A percentile compares a stretch with the other conserved stretches of the same genome.
These are phyloP conservation scores for Brachionus angularis DNA, from an alignment of 1,140 invertebrate species.

Conservation along the genomic window DNA sequence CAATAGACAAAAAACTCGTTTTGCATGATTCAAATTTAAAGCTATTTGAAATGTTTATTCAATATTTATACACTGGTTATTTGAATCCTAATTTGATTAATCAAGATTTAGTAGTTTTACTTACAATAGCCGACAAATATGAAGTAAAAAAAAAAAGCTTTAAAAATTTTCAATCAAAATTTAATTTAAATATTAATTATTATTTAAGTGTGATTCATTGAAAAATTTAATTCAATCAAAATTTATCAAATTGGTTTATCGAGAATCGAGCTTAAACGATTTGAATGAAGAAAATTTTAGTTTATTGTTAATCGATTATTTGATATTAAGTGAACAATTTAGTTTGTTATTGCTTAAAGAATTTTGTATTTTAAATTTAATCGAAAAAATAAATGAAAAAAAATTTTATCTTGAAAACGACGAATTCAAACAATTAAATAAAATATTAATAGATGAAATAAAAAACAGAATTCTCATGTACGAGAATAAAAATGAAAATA, in stretches of 20 bases:
- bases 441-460: no score
- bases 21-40: conserved; percentile 30
- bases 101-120: not conserved
- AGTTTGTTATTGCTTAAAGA: not conserved
- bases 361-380: not conserved
- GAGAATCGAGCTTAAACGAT: no score
- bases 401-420: not conserved
- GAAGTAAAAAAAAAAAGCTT: conserved; percentile 3
- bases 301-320: not conserved
- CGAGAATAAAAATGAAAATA: not conserved
- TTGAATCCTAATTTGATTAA: not conserved
- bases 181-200: not conserved
- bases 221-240: not conserved
- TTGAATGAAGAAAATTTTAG: no score
- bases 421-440: no score
- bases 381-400: not conserved
- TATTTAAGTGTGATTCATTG: not conserved
- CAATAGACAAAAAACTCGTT: conserved; percentile 26
- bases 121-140: conserved; percentile 41
- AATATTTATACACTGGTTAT: conserved; percentile 18
- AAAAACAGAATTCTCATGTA: no score
- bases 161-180: not conserved
- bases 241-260: no score
- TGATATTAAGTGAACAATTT: not conserved
- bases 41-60: conserved; percentile 17